These are phyloP conservation scores for Loripinus fragilis DNA, from an alignment of 2,888 invertebrate species.

Conservation along the genomic window DNA sequence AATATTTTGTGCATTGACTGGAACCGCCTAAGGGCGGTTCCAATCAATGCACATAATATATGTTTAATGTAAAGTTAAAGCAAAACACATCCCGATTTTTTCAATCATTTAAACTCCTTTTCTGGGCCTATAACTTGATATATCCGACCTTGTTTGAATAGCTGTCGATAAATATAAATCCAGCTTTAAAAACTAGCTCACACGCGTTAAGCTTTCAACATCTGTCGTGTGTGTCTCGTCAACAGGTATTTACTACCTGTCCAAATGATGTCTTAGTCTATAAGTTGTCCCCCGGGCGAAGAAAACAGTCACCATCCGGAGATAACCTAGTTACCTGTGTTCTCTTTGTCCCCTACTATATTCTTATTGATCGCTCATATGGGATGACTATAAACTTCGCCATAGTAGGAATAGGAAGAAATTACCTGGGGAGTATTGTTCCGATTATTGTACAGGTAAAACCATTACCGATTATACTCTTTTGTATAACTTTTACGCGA, in stretches of 20 bases:
- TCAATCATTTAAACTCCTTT: no score
- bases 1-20: no score
- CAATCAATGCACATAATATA: no score
- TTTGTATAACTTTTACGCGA: neutral
- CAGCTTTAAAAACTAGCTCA: neutral
- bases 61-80: no score
- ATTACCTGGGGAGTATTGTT: neutral
- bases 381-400: neutral
- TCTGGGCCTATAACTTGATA: no score
- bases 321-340: conserved; percentile 11
- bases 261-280: neutral
- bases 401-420: neutral
- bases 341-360: conserved; percentile 11
- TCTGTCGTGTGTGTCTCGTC: conserved; percentile 2
- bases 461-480: conserved; percentile 9
- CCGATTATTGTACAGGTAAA: conserved; percentile 1
- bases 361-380: conserved; percentile 4
- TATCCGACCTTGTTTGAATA: conserved; percentile 6
- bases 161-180: conserved; percentile 7
- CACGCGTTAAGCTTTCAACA: conserved; percentile 8
- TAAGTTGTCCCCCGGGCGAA: neutral
- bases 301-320: neutral
- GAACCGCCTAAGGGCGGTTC: no score
- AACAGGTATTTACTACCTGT: neutral
- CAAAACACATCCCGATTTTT: no score